Evolutionary conservation across 2,113 vertebrate species (phyloP).

Genomic region (Chloropsis cyanopogon): DNA sequence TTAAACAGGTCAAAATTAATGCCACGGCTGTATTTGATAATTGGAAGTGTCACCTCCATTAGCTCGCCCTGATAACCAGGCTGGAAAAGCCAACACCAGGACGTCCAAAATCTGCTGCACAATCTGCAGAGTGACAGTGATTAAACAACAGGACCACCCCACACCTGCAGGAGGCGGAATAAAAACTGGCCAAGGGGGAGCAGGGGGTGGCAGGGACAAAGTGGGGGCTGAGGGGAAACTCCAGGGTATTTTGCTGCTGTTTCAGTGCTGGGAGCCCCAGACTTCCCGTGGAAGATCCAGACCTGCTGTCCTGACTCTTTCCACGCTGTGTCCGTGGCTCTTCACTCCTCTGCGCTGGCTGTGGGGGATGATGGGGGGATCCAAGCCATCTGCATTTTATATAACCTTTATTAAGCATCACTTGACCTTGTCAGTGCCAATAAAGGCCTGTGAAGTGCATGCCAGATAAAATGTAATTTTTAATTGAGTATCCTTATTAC

Average conservation of each 20-base stretch:
- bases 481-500: slow-evolving; percentile 43
- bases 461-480: slow-evolving; percentile 41
- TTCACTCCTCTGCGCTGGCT: background rate
- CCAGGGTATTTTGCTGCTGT: background rate
- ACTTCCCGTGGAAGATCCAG: background rate
- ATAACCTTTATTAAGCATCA: slow-evolving; percentile 18
- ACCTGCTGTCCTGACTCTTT: background rate
- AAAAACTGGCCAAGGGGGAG: background rate
- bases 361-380: background rate
- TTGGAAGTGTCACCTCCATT: slow-evolving; percentile 52
- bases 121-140: background rate
- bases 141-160: background rate
- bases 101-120: background rate
- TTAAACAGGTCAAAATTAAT: slow-evolving; percentile 50
- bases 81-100: slow-evolving; percentile 4
- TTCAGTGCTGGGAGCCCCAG: background rate
- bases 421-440: slow-evolving; percentile 52
- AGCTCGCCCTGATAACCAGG: slow-evolving; percentile 16
- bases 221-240: fast-evolving
- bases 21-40: background rate
- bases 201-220: background rate
- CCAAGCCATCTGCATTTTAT: background rate
- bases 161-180: fast-evolving
- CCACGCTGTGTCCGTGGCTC: fast-evolving
- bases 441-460: background rate